phyloP scores from a whole-genome alignment of 2,888 invertebrate genomes.

The Glaucopsyche alexis region DNA sequence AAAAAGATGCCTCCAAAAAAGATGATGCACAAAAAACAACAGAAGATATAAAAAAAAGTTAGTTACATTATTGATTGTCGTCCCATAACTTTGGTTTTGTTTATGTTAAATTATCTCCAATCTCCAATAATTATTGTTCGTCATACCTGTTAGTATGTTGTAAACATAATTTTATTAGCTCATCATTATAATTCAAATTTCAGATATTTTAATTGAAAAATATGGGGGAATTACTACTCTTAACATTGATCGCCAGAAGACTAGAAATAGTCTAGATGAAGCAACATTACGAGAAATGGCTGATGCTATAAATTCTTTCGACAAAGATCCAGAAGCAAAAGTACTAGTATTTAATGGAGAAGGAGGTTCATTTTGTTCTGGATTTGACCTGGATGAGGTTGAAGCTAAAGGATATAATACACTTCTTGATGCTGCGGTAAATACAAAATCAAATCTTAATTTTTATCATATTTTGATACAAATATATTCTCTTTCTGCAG shows the following conservation, averaged over 20 bases:
- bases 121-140: neutral
- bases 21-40: slow-evolving; percentile 54
- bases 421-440: slow-evolving; percentile 64
- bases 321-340: slow-evolving; percentile 84
- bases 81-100: too few species aligned
- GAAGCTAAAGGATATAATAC: slow-evolving; percentile 62
- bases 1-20: slow-evolving; percentile 50
- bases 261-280: slow-evolving; percentile 90
- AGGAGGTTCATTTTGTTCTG: slow-evolving; percentile 97
- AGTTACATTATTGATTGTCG: slow-evolving; percentile 38
- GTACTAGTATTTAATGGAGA: slow-evolving; percentile 92
- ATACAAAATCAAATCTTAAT: neutral
- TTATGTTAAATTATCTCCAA: too few species aligned
- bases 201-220: slow-evolving; percentile 80
- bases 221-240: slow-evolving; percentile 85
- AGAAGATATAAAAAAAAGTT: slow-evolving; percentile 65
- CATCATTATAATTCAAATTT: slow-evolving; percentile 35
- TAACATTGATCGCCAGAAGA: slow-evolving; percentile 92
- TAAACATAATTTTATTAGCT: neutral
- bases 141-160: neutral
- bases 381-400: slow-evolving; percentile 92
- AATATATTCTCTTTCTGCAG: too few species aligned
- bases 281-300: slow-evolving; percentile 84
- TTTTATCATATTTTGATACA: neutral
- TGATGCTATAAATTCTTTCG: slow-evolving; percentile 88